phyloP scores from a whole-genome alignment of 1,140 invertebrate genomes.

The Adoxophyes honmai region DNA sequence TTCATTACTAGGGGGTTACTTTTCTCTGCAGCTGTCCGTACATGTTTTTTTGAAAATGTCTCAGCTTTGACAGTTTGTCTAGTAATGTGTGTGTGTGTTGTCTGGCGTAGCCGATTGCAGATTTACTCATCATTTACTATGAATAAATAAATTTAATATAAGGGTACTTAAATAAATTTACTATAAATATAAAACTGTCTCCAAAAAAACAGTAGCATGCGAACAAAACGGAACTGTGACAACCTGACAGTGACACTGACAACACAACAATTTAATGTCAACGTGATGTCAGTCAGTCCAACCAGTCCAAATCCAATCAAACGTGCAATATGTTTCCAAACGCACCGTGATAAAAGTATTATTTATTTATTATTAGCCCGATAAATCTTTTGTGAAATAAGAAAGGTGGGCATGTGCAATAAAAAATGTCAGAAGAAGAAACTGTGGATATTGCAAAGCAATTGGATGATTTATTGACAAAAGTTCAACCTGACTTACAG shows the following conservation, averaged over 20 bases:
- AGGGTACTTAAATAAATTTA: too few species aligned
- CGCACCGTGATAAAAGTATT: neutral
- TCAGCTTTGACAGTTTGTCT: too few species aligned
- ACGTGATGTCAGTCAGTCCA: neutral
- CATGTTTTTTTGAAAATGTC: too few species aligned
- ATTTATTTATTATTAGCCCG: neutral
- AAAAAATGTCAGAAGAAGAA: slow-evolving; percentile 61
- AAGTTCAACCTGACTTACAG: slow-evolving; percentile 66
- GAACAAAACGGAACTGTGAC: neutral
- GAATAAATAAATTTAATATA: too few species aligned
- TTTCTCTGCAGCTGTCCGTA: too few species aligned
- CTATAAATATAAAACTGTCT: too few species aligned
- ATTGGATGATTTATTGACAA: slow-evolving; percentile 56
- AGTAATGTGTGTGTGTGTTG: too few species aligned
- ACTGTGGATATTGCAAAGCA: slow-evolving; percentile 57
- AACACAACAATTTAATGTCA: slow-evolving; percentile 11
- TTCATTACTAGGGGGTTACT: too few species aligned
- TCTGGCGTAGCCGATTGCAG: too few species aligned
- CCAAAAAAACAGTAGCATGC: too few species aligned
- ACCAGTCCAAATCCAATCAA: neutral
- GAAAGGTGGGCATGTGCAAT: slow-evolving; percentile 30
- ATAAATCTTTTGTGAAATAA: slow-evolving; percentile 10
- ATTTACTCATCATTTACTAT: too few species aligned
- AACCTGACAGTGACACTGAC: slow-evolving; percentile 6
- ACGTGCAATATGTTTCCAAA: slow-evolving; percentile 7